These are phyloP conservation scores for Parazoanthus atlanticus DNA, from an alignment of 92 coral and sea anemone genomes.

Conservation along the genomic window DNA sequence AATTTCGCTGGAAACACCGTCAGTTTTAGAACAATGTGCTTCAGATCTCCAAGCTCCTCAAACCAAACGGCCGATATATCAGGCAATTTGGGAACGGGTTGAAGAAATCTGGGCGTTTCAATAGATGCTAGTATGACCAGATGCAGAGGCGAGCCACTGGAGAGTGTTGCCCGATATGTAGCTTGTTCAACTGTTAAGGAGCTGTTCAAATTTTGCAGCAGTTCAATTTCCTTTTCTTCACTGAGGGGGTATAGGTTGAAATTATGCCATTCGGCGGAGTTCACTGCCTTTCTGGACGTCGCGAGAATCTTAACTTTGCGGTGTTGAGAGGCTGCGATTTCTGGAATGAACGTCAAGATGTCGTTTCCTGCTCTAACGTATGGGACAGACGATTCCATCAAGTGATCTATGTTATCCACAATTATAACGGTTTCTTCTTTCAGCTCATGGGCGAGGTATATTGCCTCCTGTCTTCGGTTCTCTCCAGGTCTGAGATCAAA, in stretches of 20 bases:
- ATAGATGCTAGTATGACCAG: slow-evolving; percentile 3
- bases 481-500: slow-evolving; percentile 23
- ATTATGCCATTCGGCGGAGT: background rate
- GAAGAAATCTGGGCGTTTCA: background rate
- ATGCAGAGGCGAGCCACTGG: slow-evolving; percentile 13
- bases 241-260: background rate
- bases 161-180: background rate
- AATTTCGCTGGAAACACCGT: slow-evolving; percentile 3
- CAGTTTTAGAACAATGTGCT: background rate
- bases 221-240: background rate
- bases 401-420: slow-evolving; percentile 13
- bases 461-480: background rate
- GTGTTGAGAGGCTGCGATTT: background rate
- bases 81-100: background rate
- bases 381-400: slow-evolving; percentile 9
- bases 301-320: slow-evolving; percentile 15
- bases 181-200: background rate
- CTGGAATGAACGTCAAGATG: slow-evolving; percentile 14
- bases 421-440: slow-evolving; percentile 19
- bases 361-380: background rate
- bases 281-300: slow-evolving; percentile 4
- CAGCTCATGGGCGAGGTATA: slow-evolving; percentile 18
- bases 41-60: background rate
- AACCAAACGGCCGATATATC: background rate
- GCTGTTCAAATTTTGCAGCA: background rate